Evolutionary conservation across 2,888 invertebrate species (phyloP).

Genomic region (Trichopria drosophilae): DNA sequence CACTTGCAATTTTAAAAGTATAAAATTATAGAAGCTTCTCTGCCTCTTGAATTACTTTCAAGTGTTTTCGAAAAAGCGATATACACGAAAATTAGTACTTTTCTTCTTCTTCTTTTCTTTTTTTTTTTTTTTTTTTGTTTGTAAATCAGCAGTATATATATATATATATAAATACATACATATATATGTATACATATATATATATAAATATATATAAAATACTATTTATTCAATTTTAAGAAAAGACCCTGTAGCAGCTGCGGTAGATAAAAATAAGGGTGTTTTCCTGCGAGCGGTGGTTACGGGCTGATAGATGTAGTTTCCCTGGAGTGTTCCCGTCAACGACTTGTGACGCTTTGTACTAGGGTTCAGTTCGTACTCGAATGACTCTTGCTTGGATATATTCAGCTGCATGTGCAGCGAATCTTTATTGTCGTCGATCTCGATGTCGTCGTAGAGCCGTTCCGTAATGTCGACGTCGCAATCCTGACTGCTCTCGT

Average conservation of each 20-base stretch:
- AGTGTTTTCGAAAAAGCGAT: not conserved
- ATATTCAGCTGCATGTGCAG: conserved; percentile 63
- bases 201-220: not conserved
- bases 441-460: conserved; percentile 74
- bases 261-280: conserved; percentile 49
- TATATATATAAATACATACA: conserved; percentile 1
- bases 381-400: conserved; percentile 43
- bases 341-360: conserved; percentile 53
- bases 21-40: too few relatives aligned
- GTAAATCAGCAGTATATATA: too few relatives aligned
- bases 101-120: too few relatives aligned
- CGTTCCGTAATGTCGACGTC: conserved; percentile 61
- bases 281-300: conserved; percentile 53
- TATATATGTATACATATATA: conserved; percentile 8
- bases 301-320: conserved; percentile 54
- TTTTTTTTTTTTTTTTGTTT: too few relatives aligned
- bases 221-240: conserved; percentile 49
- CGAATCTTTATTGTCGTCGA: conserved; percentile 68
- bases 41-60: too few relatives aligned
- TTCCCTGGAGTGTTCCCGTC: conserved; percentile 49
- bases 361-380: conserved; percentile 48
- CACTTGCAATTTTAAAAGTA: too few relatives aligned
- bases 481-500: conserved; percentile 55
- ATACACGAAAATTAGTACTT: too few relatives aligned
- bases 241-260: conserved; percentile 45